Base-by-base conservation (phyloP, 2,888 invertebrate species). In the Halictus quadricinctus region DNA sequence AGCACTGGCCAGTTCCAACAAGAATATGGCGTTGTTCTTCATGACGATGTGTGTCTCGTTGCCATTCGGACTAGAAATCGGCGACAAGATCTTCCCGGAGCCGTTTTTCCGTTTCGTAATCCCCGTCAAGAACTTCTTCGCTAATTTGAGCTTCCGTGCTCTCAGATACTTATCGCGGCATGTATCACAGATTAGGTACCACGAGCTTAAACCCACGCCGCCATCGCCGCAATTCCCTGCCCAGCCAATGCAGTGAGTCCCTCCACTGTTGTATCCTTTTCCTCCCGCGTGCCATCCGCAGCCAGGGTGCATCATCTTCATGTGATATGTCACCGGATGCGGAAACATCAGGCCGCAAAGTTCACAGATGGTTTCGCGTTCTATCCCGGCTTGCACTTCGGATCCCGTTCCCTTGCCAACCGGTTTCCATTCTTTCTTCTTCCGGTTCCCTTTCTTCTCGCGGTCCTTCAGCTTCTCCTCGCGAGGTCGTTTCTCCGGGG, bases 1-100 rank as follows among this genome's bases (percentile, higher is more conserved):
- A 1, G 97, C 96, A 86, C 98, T 97, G 0, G 98, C 98, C 79
- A 99, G 94, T 93, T 99, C 99, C 83, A 99, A 95, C 18, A 99
- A 95, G 94, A 99, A 99, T 94, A 98, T 96, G 0, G 99, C 99
- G 94, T 99, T 99, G 93, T 98, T 98, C 91, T 97, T 97, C 96
- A 99, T 97, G 8, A 97, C 96, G 73, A 97, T 95, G 92, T 98
- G 96, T 87, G 95, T 95, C 80, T 96, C 95, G 93, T 95, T 93
- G 87, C 95, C 92, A 50, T 92, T 91, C 1, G 94, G 92, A 76
- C 94, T 94, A 58, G 92, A 91, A 84, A 95, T 91, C 77, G 94
- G 92, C 88, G 95, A 88, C 86, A 94, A 60, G 82, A 90, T 81
- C 70, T 92, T 92, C 82, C 85, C 89, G 5, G 89, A 76, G 43